phyloP scores from a whole-genome alignment of 2,797 vertebrate species.

The Echeneis naucrates region DNA sequence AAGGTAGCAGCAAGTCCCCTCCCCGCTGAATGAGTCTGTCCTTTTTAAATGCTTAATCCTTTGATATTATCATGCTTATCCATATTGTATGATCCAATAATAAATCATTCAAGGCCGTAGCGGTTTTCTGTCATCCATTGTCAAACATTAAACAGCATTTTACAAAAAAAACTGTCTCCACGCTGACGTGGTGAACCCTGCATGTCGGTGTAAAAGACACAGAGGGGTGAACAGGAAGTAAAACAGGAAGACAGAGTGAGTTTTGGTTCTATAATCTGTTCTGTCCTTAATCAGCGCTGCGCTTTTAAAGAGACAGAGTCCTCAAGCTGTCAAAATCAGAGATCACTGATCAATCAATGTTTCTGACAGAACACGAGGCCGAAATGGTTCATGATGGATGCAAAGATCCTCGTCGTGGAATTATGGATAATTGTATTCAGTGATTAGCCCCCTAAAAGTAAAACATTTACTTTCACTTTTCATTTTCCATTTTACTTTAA shows the following conservation, averaged over 20 bases:
- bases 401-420: not conserved
- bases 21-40: not conserved
- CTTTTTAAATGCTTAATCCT: not conserved
- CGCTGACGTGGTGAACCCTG: not conserved
- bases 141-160: not conserved
- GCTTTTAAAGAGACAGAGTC: slow-evolving; percentile 68
- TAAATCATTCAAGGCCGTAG: not conserved
- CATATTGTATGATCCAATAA: not conserved
- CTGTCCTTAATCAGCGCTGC: slow-evolving; percentile 41
- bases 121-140: not conserved
- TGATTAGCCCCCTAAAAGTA: not conserved
- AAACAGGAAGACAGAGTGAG: slow-evolving; percentile 67
- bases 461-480: not conserved
- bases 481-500: no score
- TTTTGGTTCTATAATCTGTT: slow-evolving; percentile 54
- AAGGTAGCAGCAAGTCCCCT: not conserved
- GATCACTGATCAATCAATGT: no score
- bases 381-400: not conserved
- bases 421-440: not conserved
- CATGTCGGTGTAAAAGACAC: slow-evolving; percentile 23
- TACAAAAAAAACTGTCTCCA: not conserved
- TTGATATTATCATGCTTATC: not conserved
- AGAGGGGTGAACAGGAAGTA: slow-evolving; percentile 69
- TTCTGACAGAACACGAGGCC: not conserved
- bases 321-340: not conserved